Evolutionary conservation across 2,888 invertebrate species (phyloP), one percentile per base, ranked within the genome.

Genomic region (Cheilosia vernalis): DNA sequence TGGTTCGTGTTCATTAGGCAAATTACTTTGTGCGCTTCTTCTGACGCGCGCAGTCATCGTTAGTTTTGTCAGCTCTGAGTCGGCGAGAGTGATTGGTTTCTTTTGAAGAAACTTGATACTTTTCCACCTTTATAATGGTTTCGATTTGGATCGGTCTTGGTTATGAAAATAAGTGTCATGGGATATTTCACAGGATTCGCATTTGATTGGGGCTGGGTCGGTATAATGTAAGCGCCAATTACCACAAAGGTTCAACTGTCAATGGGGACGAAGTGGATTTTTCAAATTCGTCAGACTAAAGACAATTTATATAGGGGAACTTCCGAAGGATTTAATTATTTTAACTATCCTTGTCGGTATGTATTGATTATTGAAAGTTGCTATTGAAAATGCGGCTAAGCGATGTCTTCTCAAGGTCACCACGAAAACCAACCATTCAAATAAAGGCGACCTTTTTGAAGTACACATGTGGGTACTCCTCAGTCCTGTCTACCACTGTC

Each of bases 31-130:
- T 37, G 37, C 53, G 17, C 53, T 33, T 24, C 51, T 7, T 33
- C 30, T 51, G 21, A 10, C 33, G 30, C 27, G 42, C 27, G 4
- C 33, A 44, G 47, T 21, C 56, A 55, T 51, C 56, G 40, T 64
- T 33, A 44, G 64, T 37, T n/a, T 37, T 53, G 33, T 47, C 56
- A 19, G 55, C 15, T 19, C 49, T 19, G 37, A 30, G 30, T 9
- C 9, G 44, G 19, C 10, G 44, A 10, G 9, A 37, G 17, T 64
- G 72, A 64, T 66, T 60, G 69, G 58, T 51, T 21, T 40, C 63
- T 24, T 73, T 69, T 58, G 30, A 79, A 27, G 83, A 74, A 60
- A 84, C 64, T 74, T 37, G 79, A 84, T 56, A 79, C 79, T 63
- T 80, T 76, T 70, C 33, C 40, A 37, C 24, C 44, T 70, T 79